These are phyloP conservation scores for Athalia circularis DNA, from an alignment of 2,888 invertebrate genomes.

Conservation along the genomic window DNA sequence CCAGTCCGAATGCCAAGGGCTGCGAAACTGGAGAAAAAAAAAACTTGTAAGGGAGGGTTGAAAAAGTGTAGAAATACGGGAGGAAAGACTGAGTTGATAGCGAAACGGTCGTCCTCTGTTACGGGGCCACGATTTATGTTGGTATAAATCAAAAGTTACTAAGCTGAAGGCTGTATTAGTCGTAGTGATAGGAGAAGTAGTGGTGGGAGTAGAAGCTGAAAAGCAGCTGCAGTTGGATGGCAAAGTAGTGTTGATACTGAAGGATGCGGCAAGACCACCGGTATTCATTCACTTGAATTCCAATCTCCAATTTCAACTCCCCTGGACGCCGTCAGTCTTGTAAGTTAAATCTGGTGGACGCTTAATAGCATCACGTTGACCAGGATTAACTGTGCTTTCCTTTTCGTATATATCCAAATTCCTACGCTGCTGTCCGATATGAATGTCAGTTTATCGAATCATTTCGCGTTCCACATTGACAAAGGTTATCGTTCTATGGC, in stretches of 20 bases:
- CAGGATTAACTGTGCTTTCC: constrained; percentile 32
- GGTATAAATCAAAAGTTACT: constrained; percentile 55
- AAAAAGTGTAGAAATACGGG: constrained; percentile 7
- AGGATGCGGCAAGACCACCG: neutral
- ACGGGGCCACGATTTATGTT: constrained; percentile 48
- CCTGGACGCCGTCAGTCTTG: constrained; percentile 8
- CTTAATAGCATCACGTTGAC: constrained; percentile 27
- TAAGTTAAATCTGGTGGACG: neutral
- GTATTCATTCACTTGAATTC: neutral
- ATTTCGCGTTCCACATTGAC: neutral
- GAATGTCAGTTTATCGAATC: neutral
- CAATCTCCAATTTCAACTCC: neutral
- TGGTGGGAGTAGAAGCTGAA: neutral
- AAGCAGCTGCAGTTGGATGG: neutral
- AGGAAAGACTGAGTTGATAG: constrained; percentile 32
- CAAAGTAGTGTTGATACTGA: constrained; percentile 1
- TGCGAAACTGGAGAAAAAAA: neutral
- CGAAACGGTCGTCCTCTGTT: constrained; percentile 42
- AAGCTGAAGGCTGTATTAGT: constrained; percentile 2
- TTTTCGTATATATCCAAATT: neutral
- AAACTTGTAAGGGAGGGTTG: neutral
- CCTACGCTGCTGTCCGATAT: too few relatives aligned
- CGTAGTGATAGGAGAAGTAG: neutral
- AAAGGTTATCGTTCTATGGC: constrained; percentile 1
- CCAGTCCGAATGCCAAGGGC: neutral